A percentile compares a stretch with the other conserved stretches of the same genome.
Evolutionary conservation across 30 jellyfish, hydroid and myxozoan species (phyloP).

Genomic region (Hydra vulgaris): DNA sequence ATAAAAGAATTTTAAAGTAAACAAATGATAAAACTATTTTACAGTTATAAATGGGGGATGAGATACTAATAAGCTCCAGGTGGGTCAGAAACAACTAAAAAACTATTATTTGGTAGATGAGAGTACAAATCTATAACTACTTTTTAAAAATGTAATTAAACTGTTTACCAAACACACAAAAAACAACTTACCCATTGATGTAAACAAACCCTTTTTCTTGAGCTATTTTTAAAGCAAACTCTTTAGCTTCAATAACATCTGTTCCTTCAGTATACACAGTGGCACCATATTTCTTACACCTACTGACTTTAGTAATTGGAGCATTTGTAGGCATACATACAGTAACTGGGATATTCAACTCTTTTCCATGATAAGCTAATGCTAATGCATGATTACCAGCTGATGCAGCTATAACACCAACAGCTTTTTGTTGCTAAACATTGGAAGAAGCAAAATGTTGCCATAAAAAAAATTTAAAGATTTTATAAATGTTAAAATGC

Average conservation of each 20-base stretch:
- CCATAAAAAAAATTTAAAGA: neutral
- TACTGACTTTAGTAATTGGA: slow-evolving; percentile 86
- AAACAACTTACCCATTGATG: slow-evolving; percentile 77
- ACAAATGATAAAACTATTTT: no score
- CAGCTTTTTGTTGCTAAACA: slow-evolving; percentile 70
- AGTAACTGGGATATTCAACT: slow-evolving; percentile 74
- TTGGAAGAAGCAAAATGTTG: neutral
- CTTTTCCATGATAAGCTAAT: slow-evolving; percentile 94
- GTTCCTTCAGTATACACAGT: slow-evolving; percentile 73
- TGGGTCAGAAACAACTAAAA: no score
- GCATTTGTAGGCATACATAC: slow-evolving; percentile 97
- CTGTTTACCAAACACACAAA: neutral
- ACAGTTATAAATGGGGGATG: no score
- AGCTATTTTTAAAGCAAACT: slow-evolving; percentile 81
- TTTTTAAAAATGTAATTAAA: no score
- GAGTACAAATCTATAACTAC: no score
- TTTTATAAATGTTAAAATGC: neutral
- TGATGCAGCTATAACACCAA: slow-evolving; percentile 98
- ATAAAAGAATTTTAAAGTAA: no score
- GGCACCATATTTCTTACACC: slow-evolving; percentile 83
- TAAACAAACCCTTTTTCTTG: slow-evolving; percentile 57
- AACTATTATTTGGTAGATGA: no score
- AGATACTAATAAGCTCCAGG: no score
- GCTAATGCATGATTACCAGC: slow-evolving; percentile 99
- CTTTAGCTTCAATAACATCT: slow-evolving; percentile 92